Conservation (phyloP, 2,888 invertebrate genomes). For the Cephalotes varians region DNA sequence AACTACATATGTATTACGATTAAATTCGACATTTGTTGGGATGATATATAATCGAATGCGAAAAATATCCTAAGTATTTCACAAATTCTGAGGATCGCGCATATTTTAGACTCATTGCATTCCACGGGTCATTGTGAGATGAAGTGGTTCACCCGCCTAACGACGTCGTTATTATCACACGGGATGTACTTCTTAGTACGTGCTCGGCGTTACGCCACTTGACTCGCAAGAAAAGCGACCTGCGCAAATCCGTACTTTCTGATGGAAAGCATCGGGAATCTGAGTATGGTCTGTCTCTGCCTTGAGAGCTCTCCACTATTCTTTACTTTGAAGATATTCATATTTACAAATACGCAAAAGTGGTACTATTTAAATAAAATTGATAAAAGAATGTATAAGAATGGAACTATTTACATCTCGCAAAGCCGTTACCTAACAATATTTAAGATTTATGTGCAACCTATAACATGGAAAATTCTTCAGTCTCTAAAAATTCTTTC, state of each 20-base stretch:
- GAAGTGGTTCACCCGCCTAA: constrained; percentile 65
- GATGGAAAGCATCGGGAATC: background rate
- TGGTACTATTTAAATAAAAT: background rate
- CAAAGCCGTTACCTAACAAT: background rate
- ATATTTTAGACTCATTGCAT: constrained; percentile 2
- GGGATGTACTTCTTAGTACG: constrained; percentile 64
- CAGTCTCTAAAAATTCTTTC: too few species aligned
- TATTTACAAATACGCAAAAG: background rate
- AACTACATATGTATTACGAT: too few species aligned
- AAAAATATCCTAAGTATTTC: background rate
- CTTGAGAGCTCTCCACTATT: background rate
- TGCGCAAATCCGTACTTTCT: background rate
- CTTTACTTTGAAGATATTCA: background rate
- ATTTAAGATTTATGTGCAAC: background rate
- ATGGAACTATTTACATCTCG: background rate
- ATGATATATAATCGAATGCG: background rate
- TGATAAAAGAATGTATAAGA: too few species aligned
- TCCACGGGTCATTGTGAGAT: constrained; percentile 36
- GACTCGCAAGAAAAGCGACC: constrained; percentile 62
- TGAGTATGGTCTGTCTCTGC: background rate
- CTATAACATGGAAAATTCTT: background rate
- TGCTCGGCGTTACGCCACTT: constrained; percentile 66
- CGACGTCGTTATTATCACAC: constrained; percentile 75
- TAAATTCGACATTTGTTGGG: too few species aligned
- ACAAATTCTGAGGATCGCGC: background rate